Evolutionary conservation across 92 coral and sea anemone species (phyloP).

Genomic region (Porites evermanni): DNA sequence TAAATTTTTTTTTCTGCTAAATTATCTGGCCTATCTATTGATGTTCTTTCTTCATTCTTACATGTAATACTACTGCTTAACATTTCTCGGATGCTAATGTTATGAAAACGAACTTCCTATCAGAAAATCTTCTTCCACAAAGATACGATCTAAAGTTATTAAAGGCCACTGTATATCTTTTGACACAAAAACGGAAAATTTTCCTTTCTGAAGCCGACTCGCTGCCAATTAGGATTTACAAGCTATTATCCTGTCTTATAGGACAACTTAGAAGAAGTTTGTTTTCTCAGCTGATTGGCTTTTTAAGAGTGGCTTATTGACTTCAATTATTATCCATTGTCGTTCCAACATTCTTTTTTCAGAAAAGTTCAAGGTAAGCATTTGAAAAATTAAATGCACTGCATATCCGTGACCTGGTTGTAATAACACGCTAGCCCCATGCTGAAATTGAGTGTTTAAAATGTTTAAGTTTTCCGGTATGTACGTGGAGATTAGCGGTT

Average conservation of each 20-base stretch:
- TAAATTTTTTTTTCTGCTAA: neutral
- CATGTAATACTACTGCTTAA: slow-evolving; percentile 15
- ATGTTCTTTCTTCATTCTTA: slow-evolving; percentile 15
- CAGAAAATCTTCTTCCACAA: slow-evolving; percentile 9
- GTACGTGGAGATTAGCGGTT: neutral
- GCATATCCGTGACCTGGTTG: neutral
- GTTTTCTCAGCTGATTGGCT: neutral
- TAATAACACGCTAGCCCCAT: neutral
- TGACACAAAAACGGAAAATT: slow-evolving; percentile 6
- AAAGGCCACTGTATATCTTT: neutral
- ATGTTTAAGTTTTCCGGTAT: neutral
- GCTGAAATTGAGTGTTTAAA: neutral
- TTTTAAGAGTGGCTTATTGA: neutral
- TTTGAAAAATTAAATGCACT: slow-evolving; percentile 1
- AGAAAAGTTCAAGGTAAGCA: neutral
- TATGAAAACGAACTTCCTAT: slow-evolving; percentile 24
- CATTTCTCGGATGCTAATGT: slow-evolving; percentile 27
- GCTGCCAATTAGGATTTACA: slow-evolving; percentile 20
- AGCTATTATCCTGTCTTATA: neutral
- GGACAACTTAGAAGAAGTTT: neutral
- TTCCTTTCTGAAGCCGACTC: slow-evolving; percentile 5
- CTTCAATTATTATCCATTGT: neutral
- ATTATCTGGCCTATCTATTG: neutral
- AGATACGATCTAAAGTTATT: slow-evolving; percentile 28
- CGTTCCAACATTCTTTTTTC: neutral